A percentile compares a stretch with the other conserved stretches of the same genome.
Conservation (phyloP, 2,113 vertebrate genomes). For the Cricetomys ansorgei region DNA sequence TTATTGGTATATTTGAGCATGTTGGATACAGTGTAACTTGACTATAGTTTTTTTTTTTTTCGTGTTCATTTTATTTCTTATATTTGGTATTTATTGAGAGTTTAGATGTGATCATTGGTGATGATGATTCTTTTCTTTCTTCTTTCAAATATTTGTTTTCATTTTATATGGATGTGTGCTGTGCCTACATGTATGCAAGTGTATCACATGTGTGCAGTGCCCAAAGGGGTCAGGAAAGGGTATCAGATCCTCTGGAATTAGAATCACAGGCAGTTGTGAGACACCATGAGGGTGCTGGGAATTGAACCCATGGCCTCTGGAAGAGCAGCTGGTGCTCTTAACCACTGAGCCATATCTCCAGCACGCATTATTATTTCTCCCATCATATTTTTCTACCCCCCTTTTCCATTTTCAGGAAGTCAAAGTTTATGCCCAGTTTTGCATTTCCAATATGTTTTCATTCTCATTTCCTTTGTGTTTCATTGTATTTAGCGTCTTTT, state of each 20-base stretch:
- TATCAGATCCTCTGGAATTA: not conserved
- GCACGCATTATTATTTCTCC: not conserved
- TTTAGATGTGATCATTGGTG: not conserved
- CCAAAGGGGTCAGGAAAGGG: not conserved
- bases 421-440: not conserved
- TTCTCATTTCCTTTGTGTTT: not conserved
- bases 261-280: not conserved
- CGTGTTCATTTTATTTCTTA: not conserved
- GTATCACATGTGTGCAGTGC: not conserved
- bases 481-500: not conserved
- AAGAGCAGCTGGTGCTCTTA: not conserved
- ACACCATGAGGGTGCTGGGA: not conserved
- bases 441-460: not conserved
- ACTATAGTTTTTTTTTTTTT: not conserved
- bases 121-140: not conserved
- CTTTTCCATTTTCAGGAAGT: not conserved
- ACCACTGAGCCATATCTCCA: not conserved
- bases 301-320: not conserved
- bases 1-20: not conserved
- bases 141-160: not conserved
- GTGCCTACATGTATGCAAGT: not conserved
- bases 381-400: not conserved
- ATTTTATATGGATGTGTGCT: not conserved
- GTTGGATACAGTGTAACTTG: not conserved
- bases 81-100: not conserved